Percentiles rank a stretch among this genome's conserved stretches.
phyloP scores from a whole-genome alignment of 2,113 vertebrate genomes.

The Cryptotis parvus region DNA sequence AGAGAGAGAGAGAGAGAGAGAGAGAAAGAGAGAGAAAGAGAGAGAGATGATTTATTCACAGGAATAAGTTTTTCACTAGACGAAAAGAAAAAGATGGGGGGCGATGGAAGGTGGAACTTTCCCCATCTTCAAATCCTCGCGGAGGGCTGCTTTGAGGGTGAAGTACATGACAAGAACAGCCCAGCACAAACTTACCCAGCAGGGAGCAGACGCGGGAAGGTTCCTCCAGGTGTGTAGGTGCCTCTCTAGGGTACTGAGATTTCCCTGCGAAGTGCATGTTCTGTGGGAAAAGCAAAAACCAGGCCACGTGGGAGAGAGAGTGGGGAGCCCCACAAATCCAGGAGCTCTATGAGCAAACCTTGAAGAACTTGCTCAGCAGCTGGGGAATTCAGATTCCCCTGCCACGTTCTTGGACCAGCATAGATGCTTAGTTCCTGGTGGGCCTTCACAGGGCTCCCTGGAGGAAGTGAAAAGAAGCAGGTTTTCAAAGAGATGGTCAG shows the following conservation, averaged over 20 bases:
- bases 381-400: not conserved
- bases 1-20: not conserved
- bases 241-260: not conserved
- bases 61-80: not conserved
- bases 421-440: not conserved
- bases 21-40: not conserved
- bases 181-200: rapidly evolving
- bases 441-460: not conserved
- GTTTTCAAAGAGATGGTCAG: rapidly evolving
- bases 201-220: slow-evolving; percentile 17
- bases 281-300: slow-evolving; percentile 29
- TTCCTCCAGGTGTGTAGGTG: slow-evolving; percentile 13
- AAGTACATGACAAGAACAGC: slow-evolving; percentile 19
- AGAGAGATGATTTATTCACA: not conserved
- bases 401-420: not conserved
- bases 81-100: not conserved
- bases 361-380: not conserved
- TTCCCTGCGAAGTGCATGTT: slow-evolving; percentile 7
- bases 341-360: not conserved
- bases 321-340: slow-evolving; percentile 46
- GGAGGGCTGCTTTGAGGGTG: not conserved
- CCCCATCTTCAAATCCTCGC: not conserved
- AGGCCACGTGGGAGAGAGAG: slow-evolving; percentile 42
- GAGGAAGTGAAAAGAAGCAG: not conserved
- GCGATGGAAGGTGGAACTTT: not conserved